Evolutionary conservation across 2,113 vertebrate species (phyloP).

Genomic region (Chamaea fasciata): DNA sequence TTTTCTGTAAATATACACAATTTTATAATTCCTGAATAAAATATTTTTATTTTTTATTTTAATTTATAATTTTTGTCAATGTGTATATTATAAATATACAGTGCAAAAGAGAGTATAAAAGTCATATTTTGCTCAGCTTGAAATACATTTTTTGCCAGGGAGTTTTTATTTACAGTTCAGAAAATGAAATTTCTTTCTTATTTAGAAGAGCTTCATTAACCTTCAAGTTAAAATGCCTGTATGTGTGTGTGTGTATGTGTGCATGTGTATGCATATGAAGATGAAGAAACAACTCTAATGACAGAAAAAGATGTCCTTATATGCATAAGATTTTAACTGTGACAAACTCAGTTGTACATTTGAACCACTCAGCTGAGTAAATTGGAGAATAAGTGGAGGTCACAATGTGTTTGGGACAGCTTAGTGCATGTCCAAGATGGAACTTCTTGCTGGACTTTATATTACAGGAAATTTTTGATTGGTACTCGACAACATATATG

Average conservation of each 20-base stretch:
- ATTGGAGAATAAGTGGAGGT: neutral
- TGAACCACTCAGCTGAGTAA: neutral
- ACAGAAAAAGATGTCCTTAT: neutral
- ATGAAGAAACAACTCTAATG: neutral
- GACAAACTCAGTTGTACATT: neutral
- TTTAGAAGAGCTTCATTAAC: neutral
- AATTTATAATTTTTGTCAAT: neutral
- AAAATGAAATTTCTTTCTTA: neutral
- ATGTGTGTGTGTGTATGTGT: accelerated
- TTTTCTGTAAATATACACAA: neutral
- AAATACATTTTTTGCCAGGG: neutral
- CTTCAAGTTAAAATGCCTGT: neutral
- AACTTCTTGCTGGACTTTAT: neutral
- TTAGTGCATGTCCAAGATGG: neutral
- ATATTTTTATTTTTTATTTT: accelerated
- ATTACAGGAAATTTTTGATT: neutral
- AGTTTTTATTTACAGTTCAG: neutral
- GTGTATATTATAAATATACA: neutral
- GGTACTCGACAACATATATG: neutral
- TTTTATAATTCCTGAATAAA: neutral
- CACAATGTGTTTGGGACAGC: neutral
- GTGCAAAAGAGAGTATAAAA: neutral
- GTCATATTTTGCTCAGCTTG: neutral
- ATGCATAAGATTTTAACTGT: neutral
- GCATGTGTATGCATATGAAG: neutral